Conservation (phyloP, 1,140 invertebrate genomes). For the Drosophila sulfurigaster region DNA sequence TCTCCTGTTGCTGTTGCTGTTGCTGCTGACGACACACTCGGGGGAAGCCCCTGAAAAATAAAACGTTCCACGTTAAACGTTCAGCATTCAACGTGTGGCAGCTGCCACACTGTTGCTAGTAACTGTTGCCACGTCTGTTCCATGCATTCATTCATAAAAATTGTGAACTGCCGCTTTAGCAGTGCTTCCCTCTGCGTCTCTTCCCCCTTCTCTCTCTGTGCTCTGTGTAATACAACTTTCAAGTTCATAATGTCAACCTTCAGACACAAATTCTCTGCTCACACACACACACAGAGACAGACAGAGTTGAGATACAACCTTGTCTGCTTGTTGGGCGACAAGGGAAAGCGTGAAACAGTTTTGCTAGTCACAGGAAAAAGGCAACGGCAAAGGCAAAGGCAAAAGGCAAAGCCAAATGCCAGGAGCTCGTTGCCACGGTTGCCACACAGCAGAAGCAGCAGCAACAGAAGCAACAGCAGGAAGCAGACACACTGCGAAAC, state of each 20-base stretch:
- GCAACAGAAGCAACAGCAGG: background rate
- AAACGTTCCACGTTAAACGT: conserved; percentile 33
- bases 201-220: background rate
- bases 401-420: conserved; percentile 18
- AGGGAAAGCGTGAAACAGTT: conserved; percentile 56
- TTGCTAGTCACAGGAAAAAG: conserved; percentile 38
- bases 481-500: conserved; percentile 22
- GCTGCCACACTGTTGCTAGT: conserved; percentile 5
- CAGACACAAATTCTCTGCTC: conserved; percentile 44
- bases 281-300: conserved; percentile 9
- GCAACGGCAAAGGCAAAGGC: conserved; percentile 14
- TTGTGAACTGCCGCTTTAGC: conserved; percentile 33
- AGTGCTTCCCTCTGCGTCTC: background rate
- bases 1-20: conserved; percentile 38
- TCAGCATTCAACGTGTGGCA: conserved; percentile 38
- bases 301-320: conserved; percentile 22
- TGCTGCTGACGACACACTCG: conserved; percentile 56
- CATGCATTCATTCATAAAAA: conserved; percentile 82
- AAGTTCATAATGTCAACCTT: conserved; percentile 84
- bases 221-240: conserved; percentile 70
- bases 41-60: conserved; percentile 51
- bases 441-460: conserved; percentile 12
- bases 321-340: conserved; percentile 28
- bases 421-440: background rate
- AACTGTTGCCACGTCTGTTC: conserved; percentile 48